phyloP scores from a whole-genome alignment of 2,113 vertebrate species.

The Labeo catla region DNA sequence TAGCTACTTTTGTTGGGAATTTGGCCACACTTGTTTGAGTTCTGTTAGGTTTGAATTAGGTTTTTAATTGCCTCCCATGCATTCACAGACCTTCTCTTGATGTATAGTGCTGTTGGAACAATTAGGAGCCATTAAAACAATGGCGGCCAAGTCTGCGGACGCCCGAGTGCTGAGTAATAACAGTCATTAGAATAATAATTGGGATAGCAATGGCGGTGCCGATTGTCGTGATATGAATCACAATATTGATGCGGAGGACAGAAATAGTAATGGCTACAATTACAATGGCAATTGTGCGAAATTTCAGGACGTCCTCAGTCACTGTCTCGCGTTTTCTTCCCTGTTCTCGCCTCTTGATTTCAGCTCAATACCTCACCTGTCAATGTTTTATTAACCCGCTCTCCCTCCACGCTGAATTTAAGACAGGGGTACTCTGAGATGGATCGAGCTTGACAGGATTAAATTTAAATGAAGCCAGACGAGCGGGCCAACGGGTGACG shows the following conservation, averaged over 20 bases:
- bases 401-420: slow-evolving; percentile 59
- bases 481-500: slow-evolving; percentile 37
- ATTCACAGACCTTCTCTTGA: slow-evolving; percentile 54
- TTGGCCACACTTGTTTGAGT: slow-evolving; percentile 31
- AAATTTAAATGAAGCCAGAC: slow-evolving; percentile 69
- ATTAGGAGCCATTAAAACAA: slow-evolving; percentile 70
- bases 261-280: slow-evolving; percentile 75
- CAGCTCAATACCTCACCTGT: slow-evolving; percentile 51
- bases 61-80: slow-evolving; percentile 57
- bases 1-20: slow-evolving; percentile 48
- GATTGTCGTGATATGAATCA: slow-evolving; percentile 76
- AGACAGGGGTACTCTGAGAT: slow-evolving; percentile 68
- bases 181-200: slow-evolving; percentile 78
- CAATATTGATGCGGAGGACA: slow-evolving; percentile 75
- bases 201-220: slow-evolving; percentile 65
- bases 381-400: slow-evolving; percentile 62
- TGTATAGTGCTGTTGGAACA: slow-evolving; percentile 60
- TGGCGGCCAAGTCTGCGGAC: slow-evolving; percentile 60
- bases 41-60: slow-evolving; percentile 49
- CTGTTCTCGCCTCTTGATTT: slow-evolving; percentile 49
- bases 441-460: slow-evolving; percentile 70
- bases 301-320: slow-evolving; percentile 43
- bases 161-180: slow-evolving; percentile 76
- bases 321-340: neutral
- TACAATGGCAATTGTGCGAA: slow-evolving; percentile 69